phyloP scores from a whole-genome alignment of 2,888 invertebrate species.

The Pammene fasciana region DNA sequence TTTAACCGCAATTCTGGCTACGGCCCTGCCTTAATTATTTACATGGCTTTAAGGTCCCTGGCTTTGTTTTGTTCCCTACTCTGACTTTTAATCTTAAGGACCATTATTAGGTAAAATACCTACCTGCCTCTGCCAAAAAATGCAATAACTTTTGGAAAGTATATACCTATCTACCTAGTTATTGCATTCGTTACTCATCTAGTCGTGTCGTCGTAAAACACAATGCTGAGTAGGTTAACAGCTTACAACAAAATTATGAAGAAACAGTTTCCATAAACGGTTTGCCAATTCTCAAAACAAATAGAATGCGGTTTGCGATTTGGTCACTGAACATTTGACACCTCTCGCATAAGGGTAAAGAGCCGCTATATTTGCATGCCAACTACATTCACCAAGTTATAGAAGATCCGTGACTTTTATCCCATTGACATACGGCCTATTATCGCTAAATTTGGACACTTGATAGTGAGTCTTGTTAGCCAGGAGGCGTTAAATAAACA shows the following conservation, averaged over 20 bases:
- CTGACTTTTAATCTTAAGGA: too few species aligned
- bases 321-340: conserved; percentile 27
- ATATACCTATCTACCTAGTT: not conserved
- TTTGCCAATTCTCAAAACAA: conserved; percentile 20
- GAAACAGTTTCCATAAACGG: conserved; percentile 6
- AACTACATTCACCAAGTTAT: conserved; percentile 2
- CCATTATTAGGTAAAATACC: too few species aligned
- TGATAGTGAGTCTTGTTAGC: not conserved
- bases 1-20: too few species aligned
- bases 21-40: too few species aligned
- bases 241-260: conserved; percentile 1
- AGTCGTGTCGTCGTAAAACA: not conserved
- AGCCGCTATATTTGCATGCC: conserved; percentile 21
- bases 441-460: conserved; percentile 1
- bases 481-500: conserved; percentile 24
- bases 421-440: conserved; percentile 5
- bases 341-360: conserved; percentile 25
- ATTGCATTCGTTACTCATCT: not conserved
- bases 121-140: too few species aligned
- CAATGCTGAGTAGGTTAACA: not conserved
- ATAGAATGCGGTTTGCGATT: conserved; percentile 21
- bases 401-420: not conserved
- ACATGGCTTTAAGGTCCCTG: too few species aligned
- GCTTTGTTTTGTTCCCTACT: too few species aligned
- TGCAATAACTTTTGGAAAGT: too few species aligned